A percentile compares a stretch with the other conserved stretches of the same genome.
Evolutionary conservation across 2,797 vertebrate species (phyloP).

Genomic region (Melanotaenia maccullochi): DNA sequence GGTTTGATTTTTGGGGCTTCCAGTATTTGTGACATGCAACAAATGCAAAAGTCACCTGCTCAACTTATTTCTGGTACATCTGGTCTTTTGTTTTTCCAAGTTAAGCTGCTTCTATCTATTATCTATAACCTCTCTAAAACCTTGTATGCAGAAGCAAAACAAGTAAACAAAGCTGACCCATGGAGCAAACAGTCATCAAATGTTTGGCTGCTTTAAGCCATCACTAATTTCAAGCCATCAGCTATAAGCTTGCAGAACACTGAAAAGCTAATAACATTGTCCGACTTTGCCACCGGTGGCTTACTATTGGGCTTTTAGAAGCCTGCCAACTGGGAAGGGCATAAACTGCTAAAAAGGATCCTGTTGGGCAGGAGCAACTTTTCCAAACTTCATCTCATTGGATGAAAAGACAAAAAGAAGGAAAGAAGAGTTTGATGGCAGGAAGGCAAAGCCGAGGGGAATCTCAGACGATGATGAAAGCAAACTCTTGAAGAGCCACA

Average conservation of each 20-base stretch:
- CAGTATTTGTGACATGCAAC: neutral
- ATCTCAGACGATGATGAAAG: slow-evolving; percentile 82
- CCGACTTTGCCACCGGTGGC: slow-evolving; percentile 70
- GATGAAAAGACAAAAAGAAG: slow-evolving; percentile 81
- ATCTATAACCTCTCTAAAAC: slow-evolving; percentile 46
- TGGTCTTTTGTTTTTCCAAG: slow-evolving; percentile 7
- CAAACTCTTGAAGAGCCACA: slow-evolving; percentile 83
- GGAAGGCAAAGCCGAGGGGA: slow-evolving; percentile 79
- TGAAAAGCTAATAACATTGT: slow-evolving; percentile 70
- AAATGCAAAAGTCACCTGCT: slow-evolving; percentile 2
- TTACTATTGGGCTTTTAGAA: slow-evolving; percentile 59
- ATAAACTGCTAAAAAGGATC: slow-evolving; percentile 74
- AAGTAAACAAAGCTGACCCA: slow-evolving; percentile 47
- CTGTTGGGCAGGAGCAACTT: slow-evolving; percentile 75
- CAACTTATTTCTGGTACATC: neutral
- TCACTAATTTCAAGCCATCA: slow-evolving; percentile 62
- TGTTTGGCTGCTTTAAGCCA: slow-evolving; percentile 48
- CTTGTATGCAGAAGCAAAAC: slow-evolving; percentile 37
- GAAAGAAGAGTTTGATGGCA: slow-evolving; percentile 77
- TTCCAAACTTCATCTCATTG: slow-evolving; percentile 79
- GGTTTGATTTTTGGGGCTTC: slow-evolving; percentile 25
- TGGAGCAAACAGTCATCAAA: slow-evolving; percentile 39
- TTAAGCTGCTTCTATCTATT: slow-evolving; percentile 27
- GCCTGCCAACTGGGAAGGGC: slow-evolving; percentile 72
- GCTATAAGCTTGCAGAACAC: slow-evolving; percentile 47